phyloP scores from a whole-genome alignment of 1,140 invertebrate species.

The Mizuhopecten yessoensis region DNA sequence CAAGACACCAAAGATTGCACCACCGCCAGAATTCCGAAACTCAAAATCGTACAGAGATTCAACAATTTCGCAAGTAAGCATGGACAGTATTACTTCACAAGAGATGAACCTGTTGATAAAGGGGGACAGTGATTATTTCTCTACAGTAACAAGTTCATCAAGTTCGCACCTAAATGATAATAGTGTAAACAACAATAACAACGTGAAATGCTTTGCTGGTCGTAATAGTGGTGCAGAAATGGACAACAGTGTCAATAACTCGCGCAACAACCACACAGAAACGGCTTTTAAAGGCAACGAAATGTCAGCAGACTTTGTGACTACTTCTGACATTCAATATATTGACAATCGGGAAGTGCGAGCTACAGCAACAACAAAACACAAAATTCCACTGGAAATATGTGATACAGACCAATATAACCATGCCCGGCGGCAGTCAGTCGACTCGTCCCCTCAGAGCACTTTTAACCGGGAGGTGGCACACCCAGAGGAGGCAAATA shows the following conservation, averaged over 20 bases:
- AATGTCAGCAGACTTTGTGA: conserved; percentile 18
- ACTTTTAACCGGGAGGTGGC: not conserved
- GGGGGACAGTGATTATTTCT: conserved; percentile 61
- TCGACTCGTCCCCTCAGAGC: not conserved
- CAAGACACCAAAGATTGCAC: conserved; percentile 73
- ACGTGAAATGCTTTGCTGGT: not conserved
- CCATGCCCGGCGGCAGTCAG: not conserved
- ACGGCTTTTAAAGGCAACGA: conserved; percentile 9
- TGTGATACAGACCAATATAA: not conserved
- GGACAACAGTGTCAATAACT: not conserved
- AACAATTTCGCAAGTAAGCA: conserved; percentile 57
- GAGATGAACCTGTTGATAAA: conserved; percentile 48
- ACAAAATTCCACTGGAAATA: not conserved
- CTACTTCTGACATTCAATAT: not conserved
- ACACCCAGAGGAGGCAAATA: not conserved
- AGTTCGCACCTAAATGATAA: conserved; percentile 45
- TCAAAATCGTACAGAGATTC: conserved; percentile 63
- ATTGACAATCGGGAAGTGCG: conserved; percentile 30
- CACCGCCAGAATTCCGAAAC: conserved; percentile 71
- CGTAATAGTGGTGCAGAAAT: not conserved
- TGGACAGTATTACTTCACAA: conserved; percentile 56
- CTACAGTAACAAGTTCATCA: conserved; percentile 50
- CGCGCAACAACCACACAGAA: not conserved
- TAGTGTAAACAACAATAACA: not conserved
- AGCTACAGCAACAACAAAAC: not conserved